Conservation (phyloP, 2,888 invertebrate species). For the Tanypteryx hageni region DNA sequence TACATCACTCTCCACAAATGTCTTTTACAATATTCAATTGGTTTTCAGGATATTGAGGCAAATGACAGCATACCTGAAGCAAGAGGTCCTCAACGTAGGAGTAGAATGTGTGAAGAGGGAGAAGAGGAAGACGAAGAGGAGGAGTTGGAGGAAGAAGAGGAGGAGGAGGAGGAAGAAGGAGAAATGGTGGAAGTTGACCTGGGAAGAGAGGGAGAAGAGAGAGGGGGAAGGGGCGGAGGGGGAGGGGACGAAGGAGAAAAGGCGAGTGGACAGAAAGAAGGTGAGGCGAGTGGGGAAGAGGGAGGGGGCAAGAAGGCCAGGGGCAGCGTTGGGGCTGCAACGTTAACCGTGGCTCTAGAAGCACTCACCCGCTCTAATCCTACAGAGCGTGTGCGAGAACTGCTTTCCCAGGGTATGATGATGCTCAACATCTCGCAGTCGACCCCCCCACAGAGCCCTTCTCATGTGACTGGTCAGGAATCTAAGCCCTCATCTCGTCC, state of each 20-base stretch:
- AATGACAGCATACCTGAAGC: neutral
- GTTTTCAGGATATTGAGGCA: neutral
- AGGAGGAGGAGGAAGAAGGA: conserved; percentile 40
- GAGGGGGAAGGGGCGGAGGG: neutral
- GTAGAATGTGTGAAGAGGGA: neutral
- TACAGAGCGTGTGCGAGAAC: conserved; percentile 81
- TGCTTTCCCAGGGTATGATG: conserved; percentile 87
- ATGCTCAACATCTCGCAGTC: conserved; percentile 80
- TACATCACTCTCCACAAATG: too few species aligned
- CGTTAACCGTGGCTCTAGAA: conserved; percentile 35
- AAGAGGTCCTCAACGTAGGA: neutral
- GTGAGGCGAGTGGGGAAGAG: neutral
- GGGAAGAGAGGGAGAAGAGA: neutral
- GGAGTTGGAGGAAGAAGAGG: neutral
- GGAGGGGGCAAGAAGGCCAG: neutral
- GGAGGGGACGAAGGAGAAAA: neutral
- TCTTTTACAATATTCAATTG: too few species aligned
- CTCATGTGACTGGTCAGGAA: conserved; percentile 17
- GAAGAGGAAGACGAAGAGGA: conserved; percentile 28
- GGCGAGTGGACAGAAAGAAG: neutral
- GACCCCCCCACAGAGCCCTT: conserved; percentile 36
- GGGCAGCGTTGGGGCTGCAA: conserved; percentile 48
- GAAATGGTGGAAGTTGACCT: conserved; percentile 52
- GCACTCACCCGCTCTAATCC: conserved; percentile 51
- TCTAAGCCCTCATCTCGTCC: conserved; percentile 9